Evolutionary conservation across 2,797 vertebrate genomes (phyloP).

Genomic region (Eidolon dupreanum): DNA sequence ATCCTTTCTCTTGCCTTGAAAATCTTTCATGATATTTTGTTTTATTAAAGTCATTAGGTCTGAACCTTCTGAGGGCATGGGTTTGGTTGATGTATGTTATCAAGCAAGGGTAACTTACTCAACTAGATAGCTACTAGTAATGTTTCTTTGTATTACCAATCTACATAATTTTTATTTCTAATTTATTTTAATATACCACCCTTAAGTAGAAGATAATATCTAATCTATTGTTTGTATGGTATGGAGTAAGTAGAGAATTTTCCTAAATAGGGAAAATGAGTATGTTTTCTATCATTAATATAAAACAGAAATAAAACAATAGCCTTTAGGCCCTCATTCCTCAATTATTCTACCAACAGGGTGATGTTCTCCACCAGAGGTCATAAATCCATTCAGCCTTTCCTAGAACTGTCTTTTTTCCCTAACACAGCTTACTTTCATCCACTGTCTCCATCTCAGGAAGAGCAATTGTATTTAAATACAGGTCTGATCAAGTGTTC

Average conservation of each 20-base stretch:
- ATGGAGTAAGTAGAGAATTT: neutral
- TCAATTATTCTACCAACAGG: neutral
- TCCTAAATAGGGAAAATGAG: neutral
- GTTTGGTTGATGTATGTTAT: neutral
- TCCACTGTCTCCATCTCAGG: neutral
- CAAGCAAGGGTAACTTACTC: neutral
- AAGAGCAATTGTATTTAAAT: neutral
- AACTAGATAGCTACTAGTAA: neutral
- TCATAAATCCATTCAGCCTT: neutral
- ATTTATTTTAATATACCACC: neutral
- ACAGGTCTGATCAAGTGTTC: neutral
- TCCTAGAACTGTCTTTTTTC: neutral
- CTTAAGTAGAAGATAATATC: neutral
- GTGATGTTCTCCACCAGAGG: neutral
- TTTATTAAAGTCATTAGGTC: neutral
- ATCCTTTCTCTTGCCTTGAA: neutral
- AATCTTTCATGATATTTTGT: neutral
- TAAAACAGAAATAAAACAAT: neutral
- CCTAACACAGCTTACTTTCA: accelerated
- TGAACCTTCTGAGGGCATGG: neutral
- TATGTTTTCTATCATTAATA: neutral
- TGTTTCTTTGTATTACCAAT: neutral
- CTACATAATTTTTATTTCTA: neutral
- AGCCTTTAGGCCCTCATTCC: accelerated
- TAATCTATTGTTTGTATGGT: neutral